Base-by-base conservation (phyloP, 2,888 invertebrate genomes). In the Eristalis pertinax region DNA sequence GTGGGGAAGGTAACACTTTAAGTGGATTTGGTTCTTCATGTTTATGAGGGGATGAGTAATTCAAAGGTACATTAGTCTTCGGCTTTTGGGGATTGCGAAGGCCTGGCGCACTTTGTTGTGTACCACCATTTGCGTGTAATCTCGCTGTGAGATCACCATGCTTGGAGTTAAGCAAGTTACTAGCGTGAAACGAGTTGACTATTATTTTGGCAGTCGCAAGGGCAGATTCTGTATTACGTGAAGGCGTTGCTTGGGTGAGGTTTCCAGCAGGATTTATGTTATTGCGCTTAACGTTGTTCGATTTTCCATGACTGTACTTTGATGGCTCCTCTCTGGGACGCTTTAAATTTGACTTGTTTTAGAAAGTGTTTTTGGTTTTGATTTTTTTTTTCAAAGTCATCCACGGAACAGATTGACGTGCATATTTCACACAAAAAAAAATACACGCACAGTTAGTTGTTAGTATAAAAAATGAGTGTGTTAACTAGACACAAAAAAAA, bases 111-210 rank as follows among this genome's bases (percentile, higher is more conserved):
- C 73, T 74, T 78, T 24, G 78, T 24, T 32, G 78, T 24, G 69
- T 7, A 29, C n/a, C 62, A 13, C 22, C 60, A 38, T 74, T 35
- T 15, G 58, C 1, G 11, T 65, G 60, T 11, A 68, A 78, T 75
- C 76, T 87, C 64, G 64, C 15, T 29, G 67, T 13, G 32, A 76
- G 62, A 60, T 87, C 87, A 29, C 41, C 24, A 29, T 19, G 75
- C 72, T 79, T 87, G 19, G 91, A 89, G 87, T 84, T 92, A 69
- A 92, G 90, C 90, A 92, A 88, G 87, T 90, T 92, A 90, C 91
- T 92, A 82, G 91, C 92, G 89, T 93, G 93, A 89, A 92, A 93
- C 82, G 92, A 91, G 88, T 92, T 93, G 43, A 92, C 93, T 82
- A 92, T 92, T 70, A 92, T 91, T 89, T 92, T 92, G 83, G 89